Conservation (phyloP, 2,113 vertebrate species). For the Donacobius atricapilla region DNA sequence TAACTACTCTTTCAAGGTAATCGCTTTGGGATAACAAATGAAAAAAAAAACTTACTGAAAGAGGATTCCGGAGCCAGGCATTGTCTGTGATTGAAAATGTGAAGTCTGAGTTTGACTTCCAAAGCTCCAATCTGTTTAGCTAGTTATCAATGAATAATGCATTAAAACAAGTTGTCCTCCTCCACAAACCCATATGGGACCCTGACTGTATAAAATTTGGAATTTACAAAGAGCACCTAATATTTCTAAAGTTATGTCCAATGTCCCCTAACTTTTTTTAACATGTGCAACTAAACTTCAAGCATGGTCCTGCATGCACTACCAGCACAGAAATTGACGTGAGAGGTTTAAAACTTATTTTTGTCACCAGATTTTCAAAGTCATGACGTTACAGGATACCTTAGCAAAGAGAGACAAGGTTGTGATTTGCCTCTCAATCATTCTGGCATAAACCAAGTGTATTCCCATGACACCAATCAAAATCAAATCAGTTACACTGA, state of each 20-base stretch:
- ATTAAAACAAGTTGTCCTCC: not conserved
- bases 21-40: not conserved
- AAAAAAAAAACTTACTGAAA: not conserved
- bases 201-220: not conserved
- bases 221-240: not conserved
- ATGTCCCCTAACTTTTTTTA: not conserved
- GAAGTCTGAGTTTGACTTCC: not conserved
- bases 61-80: not conserved
- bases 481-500: not conserved
- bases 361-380: not conserved
- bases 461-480: not conserved
- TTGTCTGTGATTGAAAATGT: not conserved
- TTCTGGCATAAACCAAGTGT: not conserved
- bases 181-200: not conserved
- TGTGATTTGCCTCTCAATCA: not conserved
- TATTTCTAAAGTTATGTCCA: not conserved
- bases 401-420: not conserved
- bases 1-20: not conserved
- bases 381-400: not conserved
- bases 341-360: not conserved
- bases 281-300: not conserved
- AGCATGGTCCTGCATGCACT: fast-evolving
- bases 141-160: not conserved
- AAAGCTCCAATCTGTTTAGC: not conserved
- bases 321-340: not conserved